phyloP scores from a whole-genome alignment of 1,140 invertebrate species.

The Andricus grossulariae region DNA sequence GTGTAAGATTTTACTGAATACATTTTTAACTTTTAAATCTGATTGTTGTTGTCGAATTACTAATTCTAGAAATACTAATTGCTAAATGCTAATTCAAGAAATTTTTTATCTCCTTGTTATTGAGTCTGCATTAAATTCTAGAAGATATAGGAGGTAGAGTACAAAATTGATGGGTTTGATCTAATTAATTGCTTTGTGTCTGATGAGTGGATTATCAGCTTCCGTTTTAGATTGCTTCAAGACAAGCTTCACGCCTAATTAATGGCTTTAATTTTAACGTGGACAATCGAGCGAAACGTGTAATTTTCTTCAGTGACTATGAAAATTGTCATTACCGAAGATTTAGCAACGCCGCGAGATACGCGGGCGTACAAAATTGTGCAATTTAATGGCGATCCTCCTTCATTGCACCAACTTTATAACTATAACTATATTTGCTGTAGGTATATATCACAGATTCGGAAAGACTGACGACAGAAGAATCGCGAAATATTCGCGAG shows the following conservation, averaged over 20 bases:
- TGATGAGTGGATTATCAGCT: constrained; percentile 28
- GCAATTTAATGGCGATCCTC: constrained; percentile 41
- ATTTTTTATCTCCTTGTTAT: too few relatives aligned
- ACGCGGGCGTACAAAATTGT: constrained; percentile 38
- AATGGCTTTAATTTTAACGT: constrained; percentile 42
- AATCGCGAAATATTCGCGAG: too few relatives aligned
- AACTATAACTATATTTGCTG: neutral
- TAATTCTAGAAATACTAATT: too few relatives aligned
- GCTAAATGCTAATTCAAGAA: too few relatives aligned
- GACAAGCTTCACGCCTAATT: constrained; percentile 42
- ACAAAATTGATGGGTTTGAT: too few relatives aligned
- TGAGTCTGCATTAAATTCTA: too few relatives aligned
- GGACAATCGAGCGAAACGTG: constrained; percentile 18
- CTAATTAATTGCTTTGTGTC: constrained; percentile 6
- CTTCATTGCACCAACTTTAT: constrained; percentile 13
- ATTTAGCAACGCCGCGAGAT: constrained; percentile 49
- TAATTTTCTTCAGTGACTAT: constrained; percentile 46
- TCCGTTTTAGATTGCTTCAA: constrained; percentile 35
- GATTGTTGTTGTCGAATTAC: too few relatives aligned
- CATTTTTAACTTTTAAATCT: too few relatives aligned
- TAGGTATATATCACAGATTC: too few relatives aligned
- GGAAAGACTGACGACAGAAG: too few relatives aligned
- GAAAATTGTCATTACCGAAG: constrained; percentile 37
- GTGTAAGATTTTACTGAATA: too few relatives aligned
- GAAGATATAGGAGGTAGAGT: too few relatives aligned